A percentile compares a stretch with the other conserved stretches of the same genome.
phyloP scores from a whole-genome alignment of 2,113 vertebrate species.

The Lycaon pictus region DNA sequence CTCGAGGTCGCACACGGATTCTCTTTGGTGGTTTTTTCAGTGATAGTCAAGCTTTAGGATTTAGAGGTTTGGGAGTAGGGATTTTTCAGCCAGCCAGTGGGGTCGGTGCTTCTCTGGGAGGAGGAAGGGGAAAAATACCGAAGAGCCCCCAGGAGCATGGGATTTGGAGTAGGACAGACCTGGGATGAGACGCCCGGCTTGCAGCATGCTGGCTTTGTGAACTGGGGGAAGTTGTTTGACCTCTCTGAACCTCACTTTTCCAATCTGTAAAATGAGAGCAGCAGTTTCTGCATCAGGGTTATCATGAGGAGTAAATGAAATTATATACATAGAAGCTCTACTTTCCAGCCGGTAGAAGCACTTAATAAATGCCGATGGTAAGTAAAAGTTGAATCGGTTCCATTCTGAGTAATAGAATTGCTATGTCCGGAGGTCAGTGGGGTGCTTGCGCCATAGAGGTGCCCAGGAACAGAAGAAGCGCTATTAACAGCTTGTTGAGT shows the following conservation, averaged over 20 bases:
- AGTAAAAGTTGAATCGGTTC: neutral
- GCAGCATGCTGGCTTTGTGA: neutral
- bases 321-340: neutral
- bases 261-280: neutral
- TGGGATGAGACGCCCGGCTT: neutral
- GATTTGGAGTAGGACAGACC: neutral
- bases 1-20: neutral
- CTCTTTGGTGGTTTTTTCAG: neutral
- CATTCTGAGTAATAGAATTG: neutral
- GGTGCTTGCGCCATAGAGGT: neutral
- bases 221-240: neutral
- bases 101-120: neutral
- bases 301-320: neutral
- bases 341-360: neutral
- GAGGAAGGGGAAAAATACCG: neutral
- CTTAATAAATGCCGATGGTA: neutral
- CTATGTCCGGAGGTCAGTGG: neutral
- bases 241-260: neutral
- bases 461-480: neutral
- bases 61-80: neutral
- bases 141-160: neutral
- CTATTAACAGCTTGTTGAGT: neutral
- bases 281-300: neutral
- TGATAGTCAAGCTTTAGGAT: neutral
- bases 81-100: neutral